Evolutionary conservation across 1,140 invertebrate species (phyloP), one percentile per base, ranked within the genome.

Genomic region (Trypoxylus dichotomus): DNA sequence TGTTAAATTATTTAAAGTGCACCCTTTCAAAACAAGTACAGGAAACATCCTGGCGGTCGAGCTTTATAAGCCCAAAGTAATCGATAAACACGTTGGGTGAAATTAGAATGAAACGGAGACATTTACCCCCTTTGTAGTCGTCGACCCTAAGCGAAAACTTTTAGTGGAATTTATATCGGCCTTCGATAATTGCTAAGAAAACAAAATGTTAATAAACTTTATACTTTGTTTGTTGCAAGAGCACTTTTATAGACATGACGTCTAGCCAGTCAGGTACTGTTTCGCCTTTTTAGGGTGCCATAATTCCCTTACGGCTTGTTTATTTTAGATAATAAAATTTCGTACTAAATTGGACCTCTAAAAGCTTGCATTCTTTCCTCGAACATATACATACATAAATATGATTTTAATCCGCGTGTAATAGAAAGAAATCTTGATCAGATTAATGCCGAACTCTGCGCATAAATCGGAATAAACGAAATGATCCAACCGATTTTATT

Each of bases 271-370:
- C 43, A 47, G 43, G 43, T 47, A 47, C 43, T 47, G 15, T 47
- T 47, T 19, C 43, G n/a, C 43, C 43, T 47, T 47, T 47, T 47
- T 47, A 13, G 43, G 43, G 43, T 47, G 13, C n/a, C 43, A 47
- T 47, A 47, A 47, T 47, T 47, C 43, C 43, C 43, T 3, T 47
- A 47, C 43, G 43, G n/a, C 6, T 11, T 47, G 43, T 47, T 47
- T 47, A 47, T 47, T 47, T 47, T 47, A 47, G 43, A 47, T 47
- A 47, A 47, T 47, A 47, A 47, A 47, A 47, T 47, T 47, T 47
- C 43, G n/a, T 13, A 47, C 43, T 47, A 47, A 47, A 47, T 47
- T 1, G 43, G 43, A 47, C 43, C 13, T 47, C 43, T 47, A 47
- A 47, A 47, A 47, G 8, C 43, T 37, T 47, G 43, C 43, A 47